Evolutionary conservation across 2,797 vertebrate genomes (phyloP), one percentile per base, ranked within the genome.

Genomic region (Pitangus sulphuratus): DNA sequence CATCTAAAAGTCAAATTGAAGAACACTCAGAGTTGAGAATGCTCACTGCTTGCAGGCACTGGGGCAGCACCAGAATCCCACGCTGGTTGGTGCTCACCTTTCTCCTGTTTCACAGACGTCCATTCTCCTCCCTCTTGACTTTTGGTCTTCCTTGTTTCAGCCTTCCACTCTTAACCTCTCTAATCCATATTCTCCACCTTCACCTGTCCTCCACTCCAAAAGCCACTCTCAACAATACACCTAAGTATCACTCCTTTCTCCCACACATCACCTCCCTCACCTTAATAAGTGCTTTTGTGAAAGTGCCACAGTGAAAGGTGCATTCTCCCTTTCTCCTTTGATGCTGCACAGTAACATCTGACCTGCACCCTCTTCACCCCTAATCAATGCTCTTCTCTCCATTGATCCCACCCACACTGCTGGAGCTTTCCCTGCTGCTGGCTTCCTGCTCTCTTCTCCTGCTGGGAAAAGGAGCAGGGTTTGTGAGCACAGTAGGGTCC

Each of bases 1-100:
- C 17, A 30, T 26, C 28, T 7, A 65, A 22, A 89, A 72, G 31
- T 39, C 56, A 79, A 83, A 61, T 26, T 39, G 47, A 94, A 44
- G 44, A 70, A 70, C 25, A 86, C 12, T 0, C 1, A 68, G 15
- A 82, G 16, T 37, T 79, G 81, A 50, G 58, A 76, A 84, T 24
- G 28, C 2, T 51, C 2, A 0, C 15, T 56, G 39, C 9, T 26
- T 15, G 21, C 31, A 39, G 30, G 39, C 50, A 53, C 1, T 2
- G 2, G 18, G 18, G 56, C 20, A 87, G 44, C 62, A 75, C n/a
- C 53, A 84, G 66, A 15, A 81, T 19, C 31, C 15, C 51, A 44
- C 33, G 17, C 1, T 11, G 8, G 3, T 5, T 37, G 10, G 21
- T 47, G 25, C 8, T 87, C 37, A 10, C 44, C 37, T 53, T 72